These are phyloP conservation scores for Frankliniella fusca DNA, from an alignment of 2,888 invertebrate genomes.

Conservation along the genomic window DNA sequence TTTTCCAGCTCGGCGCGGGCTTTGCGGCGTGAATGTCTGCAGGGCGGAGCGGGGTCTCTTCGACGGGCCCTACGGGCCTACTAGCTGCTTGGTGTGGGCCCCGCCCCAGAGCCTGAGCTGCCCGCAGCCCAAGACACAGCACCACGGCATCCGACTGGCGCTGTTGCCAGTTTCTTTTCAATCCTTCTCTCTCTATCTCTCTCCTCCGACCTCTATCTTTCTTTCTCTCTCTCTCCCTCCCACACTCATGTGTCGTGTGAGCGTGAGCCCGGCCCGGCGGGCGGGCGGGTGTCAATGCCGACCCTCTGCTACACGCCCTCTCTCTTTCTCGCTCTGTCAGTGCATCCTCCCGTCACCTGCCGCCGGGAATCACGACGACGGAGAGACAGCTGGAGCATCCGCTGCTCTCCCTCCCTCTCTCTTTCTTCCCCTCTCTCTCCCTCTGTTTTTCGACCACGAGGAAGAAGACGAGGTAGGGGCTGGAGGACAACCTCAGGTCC, in stretches of 20 bases:
- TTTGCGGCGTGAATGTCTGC: too few relatives aligned
- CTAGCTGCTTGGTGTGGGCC: too few relatives aligned
- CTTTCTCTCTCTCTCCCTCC: slow-evolving; percentile 35
- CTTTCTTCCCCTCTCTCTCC: neutral
- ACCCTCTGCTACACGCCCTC: slow-evolving; percentile 37
- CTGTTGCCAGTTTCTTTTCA: slow-evolving; percentile 30
- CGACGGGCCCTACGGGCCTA: too few relatives aligned
- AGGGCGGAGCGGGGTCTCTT: too few relatives aligned
- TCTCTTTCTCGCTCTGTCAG: neutral
- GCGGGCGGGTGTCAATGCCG: neutral
- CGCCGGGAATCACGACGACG: too few relatives aligned
- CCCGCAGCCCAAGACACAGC: slow-evolving; percentile 41
- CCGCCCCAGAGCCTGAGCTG: slow-evolving; percentile 27
- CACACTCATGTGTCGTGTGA: slow-evolving; percentile 29
- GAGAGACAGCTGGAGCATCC: neutral
- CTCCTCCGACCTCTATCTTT: slow-evolving; percentile 31
- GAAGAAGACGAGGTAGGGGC: too few relatives aligned
- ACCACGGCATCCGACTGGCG: slow-evolving; percentile 33
- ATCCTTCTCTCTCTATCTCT: slow-evolving; percentile 32
- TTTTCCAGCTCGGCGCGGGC: too few relatives aligned
- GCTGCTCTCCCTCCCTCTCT: neutral
- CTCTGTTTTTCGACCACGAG: neutral
- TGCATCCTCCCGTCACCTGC: neutral
- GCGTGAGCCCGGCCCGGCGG: slow-evolving; percentile 2
- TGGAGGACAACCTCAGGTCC: too few relatives aligned